Conservation (phyloP, 2,797 vertebrate genomes). For the Yasuhikotakia modesta region DNA sequence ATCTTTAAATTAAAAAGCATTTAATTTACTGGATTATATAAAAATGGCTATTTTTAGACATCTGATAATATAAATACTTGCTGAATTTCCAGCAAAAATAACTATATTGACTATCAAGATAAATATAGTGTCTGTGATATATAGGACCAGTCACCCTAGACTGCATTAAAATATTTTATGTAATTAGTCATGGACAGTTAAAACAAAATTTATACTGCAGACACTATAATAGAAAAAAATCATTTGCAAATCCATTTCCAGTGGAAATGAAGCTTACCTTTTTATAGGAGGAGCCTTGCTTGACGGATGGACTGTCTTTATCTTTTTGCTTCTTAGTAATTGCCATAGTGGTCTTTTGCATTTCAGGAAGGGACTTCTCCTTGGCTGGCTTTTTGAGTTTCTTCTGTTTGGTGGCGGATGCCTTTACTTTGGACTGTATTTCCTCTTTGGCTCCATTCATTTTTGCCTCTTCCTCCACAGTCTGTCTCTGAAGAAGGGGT, state of each 20-base stretch:
- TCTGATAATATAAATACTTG: no score
- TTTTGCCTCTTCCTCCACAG: constrained; percentile 69
- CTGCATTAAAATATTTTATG: not conserved
- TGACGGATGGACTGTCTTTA: constrained; percentile 62
- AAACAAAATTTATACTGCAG: not conserved
- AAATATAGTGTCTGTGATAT: no score
- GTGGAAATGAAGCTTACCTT: constrained; percentile 69
- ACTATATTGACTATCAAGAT: no score
- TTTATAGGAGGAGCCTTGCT: constrained; percentile 66
- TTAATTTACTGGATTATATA: not conserved
- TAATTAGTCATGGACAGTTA: not conserved
- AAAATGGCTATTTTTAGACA: not conserved
- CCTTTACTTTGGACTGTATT: constrained; percentile 72
- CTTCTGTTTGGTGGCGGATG: constrained; percentile 68
- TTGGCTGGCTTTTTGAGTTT: constrained; percentile 71
- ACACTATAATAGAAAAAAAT: not conserved
- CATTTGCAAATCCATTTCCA: not conserved
- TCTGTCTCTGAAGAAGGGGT: constrained; percentile 70
- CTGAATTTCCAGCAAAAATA: no score
- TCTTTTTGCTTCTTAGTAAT: constrained; percentile 69
- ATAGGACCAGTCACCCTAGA: not conserved
- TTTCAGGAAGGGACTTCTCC: constrained; percentile 64
- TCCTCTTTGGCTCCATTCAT: constrained; percentile 76
- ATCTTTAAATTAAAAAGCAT: not conserved
- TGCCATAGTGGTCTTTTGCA: constrained; percentile 63